These are phyloP conservation scores for Crenichthys baileyi DNA, from an alignment of 2,797 vertebrate genomes.

Conservation along the genomic window DNA sequence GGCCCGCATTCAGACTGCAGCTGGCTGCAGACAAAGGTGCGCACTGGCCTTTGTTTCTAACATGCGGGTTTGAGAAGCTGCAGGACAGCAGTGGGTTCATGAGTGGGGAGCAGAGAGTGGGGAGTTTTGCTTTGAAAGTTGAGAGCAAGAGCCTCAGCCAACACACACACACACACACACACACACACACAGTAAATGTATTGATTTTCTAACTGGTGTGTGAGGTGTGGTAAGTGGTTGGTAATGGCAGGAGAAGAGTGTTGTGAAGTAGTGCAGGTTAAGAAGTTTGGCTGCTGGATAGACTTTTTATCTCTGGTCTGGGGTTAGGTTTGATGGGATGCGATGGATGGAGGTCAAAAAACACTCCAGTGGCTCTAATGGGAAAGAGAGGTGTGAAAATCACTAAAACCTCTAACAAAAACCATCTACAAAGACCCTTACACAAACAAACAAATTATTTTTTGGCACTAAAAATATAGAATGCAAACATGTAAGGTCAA, in stretches of 20 bases:
- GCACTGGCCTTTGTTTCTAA: conserved; percentile 60
- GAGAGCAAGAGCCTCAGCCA: conserved; percentile 29
- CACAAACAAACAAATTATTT: neutral
- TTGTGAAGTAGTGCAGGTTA: conserved; percentile 68
- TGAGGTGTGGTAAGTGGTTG: conserved; percentile 64
- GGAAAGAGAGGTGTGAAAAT: conserved; percentile 38
- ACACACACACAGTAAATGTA: conserved; percentile 43
- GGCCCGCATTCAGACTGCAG: conserved; percentile 52
- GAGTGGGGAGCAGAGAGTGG: conserved; percentile 26
- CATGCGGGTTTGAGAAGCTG: conserved; percentile 57
- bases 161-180: conserved; percentile 12
- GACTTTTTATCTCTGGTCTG: conserved; percentile 61
- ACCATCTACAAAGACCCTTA: conserved; percentile 17
- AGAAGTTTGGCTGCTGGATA: conserved; percentile 62
- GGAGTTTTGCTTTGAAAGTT: conserved; percentile 64
- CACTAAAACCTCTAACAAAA: conserved; percentile 34
- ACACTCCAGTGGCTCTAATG: conserved; percentile 50
- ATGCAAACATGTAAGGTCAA: neutral
- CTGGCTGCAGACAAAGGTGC: conserved; percentile 74
- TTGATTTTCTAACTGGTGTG: conserved; percentile 62
- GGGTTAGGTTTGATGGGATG: conserved; percentile 57
- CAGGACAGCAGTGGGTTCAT: conserved; percentile 42
- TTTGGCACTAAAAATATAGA: conserved; percentile 5
- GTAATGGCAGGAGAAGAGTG: conserved; percentile 66
- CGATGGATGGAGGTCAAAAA: conserved; percentile 59